phyloP scores from a whole-genome alignment of 1,140 invertebrate species.

The Arion vulgaris region DNA sequence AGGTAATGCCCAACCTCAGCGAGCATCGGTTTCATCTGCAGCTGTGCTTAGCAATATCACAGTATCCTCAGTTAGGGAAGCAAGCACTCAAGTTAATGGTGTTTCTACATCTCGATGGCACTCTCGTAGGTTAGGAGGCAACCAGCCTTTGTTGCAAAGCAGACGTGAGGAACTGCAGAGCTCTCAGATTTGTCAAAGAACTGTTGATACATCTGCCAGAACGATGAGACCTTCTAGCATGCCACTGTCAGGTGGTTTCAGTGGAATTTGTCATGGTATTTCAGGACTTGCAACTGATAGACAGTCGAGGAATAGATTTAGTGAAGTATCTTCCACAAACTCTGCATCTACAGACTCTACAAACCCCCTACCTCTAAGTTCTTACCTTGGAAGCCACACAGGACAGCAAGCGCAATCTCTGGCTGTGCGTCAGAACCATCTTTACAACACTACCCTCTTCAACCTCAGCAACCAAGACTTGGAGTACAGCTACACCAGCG shows the following conservation, averaged over 20 bases:
- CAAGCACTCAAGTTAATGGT: conserved; percentile 15
- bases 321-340: not conserved
- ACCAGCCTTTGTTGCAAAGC: not conserved
- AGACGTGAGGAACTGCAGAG: conserved; percentile 21
- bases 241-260: not conserved
- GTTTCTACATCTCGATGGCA: not conserved
- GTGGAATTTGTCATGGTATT: conserved; percentile 11
- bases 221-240: conserved; percentile 4
- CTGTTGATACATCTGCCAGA: not conserved
- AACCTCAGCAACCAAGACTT: conserved; percentile 31
- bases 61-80: not conserved
- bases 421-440: conserved; percentile 14
- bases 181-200: not conserved
- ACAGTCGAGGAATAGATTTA: not conserved
- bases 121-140: conserved; percentile 23
- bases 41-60: not conserved
- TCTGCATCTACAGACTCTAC: not conserved
- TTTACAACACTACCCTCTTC: conserved; percentile 29
- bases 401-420: not conserved
- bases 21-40: not conserved
- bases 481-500: conserved; percentile 36
- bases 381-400: not conserved
- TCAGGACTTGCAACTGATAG: not conserved
- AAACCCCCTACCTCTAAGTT: not conserved
- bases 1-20: not conserved